Evolutionary conservation across 2,797 vertebrate genomes (phyloP), one percentile per base, ranked within the genome.

Genomic region (Spea hammondii): DNA sequence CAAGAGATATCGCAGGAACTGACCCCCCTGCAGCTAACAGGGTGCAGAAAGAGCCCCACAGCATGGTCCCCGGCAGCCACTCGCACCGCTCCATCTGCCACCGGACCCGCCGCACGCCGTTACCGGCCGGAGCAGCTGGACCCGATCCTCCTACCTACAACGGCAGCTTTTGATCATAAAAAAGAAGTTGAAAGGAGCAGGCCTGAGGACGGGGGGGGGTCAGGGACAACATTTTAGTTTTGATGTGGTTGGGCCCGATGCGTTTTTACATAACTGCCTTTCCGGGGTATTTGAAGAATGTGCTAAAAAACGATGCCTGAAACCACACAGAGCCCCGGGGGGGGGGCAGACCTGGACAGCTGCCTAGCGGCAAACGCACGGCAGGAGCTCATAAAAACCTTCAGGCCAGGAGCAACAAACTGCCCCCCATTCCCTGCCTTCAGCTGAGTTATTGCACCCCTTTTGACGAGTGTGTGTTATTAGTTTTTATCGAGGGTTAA

Each of bases 271-370:
- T 89, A 91, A 92, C 91, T 88, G 89, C 89, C 91, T 92, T 90
- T 91, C 32, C 90, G 89, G 89, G 92, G 90, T 86, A 90, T 91
- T 91, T 92, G 89, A 92, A 90, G 90, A 92, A 93, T 87, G 90
- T 91, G 89, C 90, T 91, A 91, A 92, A 92, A 17, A 92, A 89
- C 84, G 90, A 84, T 87, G 90, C 89, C 86, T 89, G 86, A 90
- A 90, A 90, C 91, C 92, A 86, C 90, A 90, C 83, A 57, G 88
- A 89, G 69, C 88, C 89, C 77, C 84, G 75, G 70, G 87, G 88
- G 87, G 88, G 66, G 83, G 85, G 83, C 77, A 8, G 9, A 47
- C 87, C 84, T 4, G 85, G 32, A 89, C 91, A 90, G 91, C 32
- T 32, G 86, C 86, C 86, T 82, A 91, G 90, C 89, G 89, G 86